phyloP scores from a whole-genome alignment of 2,888 invertebrate genomes.

The Acanthosoma haemorrhoidale region DNA sequence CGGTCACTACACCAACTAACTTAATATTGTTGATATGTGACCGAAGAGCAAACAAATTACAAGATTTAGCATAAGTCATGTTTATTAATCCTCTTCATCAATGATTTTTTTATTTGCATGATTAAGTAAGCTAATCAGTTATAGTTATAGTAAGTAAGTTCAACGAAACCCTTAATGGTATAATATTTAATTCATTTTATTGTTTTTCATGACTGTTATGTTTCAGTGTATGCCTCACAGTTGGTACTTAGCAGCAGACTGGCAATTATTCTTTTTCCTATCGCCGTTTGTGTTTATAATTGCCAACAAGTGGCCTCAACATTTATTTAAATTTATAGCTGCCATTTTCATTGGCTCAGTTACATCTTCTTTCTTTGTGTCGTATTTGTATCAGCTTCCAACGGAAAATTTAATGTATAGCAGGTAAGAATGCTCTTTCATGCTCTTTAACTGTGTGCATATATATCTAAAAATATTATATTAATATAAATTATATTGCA shows the following conservation, averaged over 20 bases:
- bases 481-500: no score
- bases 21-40: no score
- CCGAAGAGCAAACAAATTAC: no score
- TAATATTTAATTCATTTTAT: neutral
- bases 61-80: no score
- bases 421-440: neutral
- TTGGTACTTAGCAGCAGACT: conserved; percentile 26
- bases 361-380: neutral
- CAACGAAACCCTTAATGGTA: neutral
- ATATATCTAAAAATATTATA: no score
- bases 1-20: no score
- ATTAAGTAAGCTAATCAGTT: no score
- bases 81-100: no score
- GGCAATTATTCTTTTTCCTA: conserved; percentile 11
- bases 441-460: no score
- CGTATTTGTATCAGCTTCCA: neutral
- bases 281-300: conserved; percentile 1
- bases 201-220: neutral
- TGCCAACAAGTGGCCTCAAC: neutral
- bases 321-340: neutral
- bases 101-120: no score
- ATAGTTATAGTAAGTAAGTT: neutral
- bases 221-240: conserved; percentile 21
- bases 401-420: neutral
- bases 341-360: neutral